Conservation (phyloP, 2,888 invertebrate genomes). For the Drosophila putrida region DNA sequence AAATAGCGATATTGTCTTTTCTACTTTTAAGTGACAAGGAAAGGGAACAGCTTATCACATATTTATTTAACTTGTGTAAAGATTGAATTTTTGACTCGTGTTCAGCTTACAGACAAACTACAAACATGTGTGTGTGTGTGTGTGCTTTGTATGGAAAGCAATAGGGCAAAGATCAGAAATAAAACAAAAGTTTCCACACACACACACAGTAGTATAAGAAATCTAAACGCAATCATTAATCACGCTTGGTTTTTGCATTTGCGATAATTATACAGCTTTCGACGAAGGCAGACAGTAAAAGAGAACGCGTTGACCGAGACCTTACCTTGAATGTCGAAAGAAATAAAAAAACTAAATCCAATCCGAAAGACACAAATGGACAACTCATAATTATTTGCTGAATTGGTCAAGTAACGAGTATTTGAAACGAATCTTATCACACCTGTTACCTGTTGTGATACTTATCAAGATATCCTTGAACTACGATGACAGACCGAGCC, state of each 20-base stretch:
- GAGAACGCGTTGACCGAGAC: conserved; percentile 76
- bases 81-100: conserved; percentile 23
- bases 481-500: background rate
- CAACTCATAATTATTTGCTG: conserved; percentile 23
- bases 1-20: background rate
- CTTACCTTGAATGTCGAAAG: conserved; percentile 61
- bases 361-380: conserved; percentile 7
- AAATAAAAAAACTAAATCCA: conserved; percentile 18
- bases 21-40: background rate
- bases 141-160: background rate
- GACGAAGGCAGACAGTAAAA: conserved; percentile 48
- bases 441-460: conserved; percentile 8
- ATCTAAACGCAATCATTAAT: conserved; percentile 66
- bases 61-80: conserved; percentile 24
- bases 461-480: conserved; percentile 45
- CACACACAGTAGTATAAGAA: conserved; percentile 24
- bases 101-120: conserved; percentile 19
- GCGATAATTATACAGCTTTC: conserved; percentile 61
- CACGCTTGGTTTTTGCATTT: conserved; percentile 61
- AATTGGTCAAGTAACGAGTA: background rate
- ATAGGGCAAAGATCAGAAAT: conserved; percentile 8
- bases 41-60: conserved; percentile 5
- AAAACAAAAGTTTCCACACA: conserved; percentile 10
- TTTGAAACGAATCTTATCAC: conserved; percentile 16
- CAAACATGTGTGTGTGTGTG: background rate